Conservation (phyloP, 2,888 invertebrate species). For the Eristalis tenax region DNA sequence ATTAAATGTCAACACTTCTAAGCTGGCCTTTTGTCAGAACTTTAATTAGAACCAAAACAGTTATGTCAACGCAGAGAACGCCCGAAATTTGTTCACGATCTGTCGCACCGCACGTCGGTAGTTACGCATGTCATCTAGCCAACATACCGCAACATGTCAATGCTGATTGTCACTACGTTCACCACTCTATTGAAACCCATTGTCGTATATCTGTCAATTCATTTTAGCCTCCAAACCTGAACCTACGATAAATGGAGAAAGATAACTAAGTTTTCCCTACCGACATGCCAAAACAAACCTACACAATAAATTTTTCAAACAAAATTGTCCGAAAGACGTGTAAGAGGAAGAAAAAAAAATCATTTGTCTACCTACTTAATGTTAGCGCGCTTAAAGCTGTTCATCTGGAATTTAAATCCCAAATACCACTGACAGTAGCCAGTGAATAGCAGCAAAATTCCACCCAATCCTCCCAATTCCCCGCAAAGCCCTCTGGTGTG, state of each 20-base stretch:
- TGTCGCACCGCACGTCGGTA: not conserved
- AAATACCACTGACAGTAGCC: slow-evolving; percentile 37
- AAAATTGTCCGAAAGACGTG: slow-evolving; percentile 12
- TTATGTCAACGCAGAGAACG: not conserved
- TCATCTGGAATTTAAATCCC: slow-evolving; percentile 53
- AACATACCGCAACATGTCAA: slow-evolving; percentile 9
- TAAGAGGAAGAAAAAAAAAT: not conserved
- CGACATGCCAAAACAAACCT: slow-evolving; percentile 34
- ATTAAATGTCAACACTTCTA: not conserved
- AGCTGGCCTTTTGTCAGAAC: not conserved
- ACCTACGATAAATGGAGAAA: slow-evolving; percentile 27
- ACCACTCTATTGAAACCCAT: not conserved
- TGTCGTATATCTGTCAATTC: slow-evolving; percentile 7
- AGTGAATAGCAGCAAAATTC: slow-evolving; percentile 44
- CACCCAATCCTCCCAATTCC: not conserved
- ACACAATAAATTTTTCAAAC: slow-evolving; percentile 36
- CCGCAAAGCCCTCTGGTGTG: slow-evolving; percentile 1
- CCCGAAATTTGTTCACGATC: not conserved
- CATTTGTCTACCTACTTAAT: slow-evolving; percentile 24
- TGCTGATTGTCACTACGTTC: not conserved
- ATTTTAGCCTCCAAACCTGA: slow-evolving; percentile 17
- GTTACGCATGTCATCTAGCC: not conserved
- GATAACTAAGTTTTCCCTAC: slow-evolving; percentile 8
- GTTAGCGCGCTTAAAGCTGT: slow-evolving; percentile 46
- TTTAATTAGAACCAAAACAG: not conserved